phyloP scores from a whole-genome alignment of 2,113 vertebrate species.

The Brachyistius frenatus region DNA sequence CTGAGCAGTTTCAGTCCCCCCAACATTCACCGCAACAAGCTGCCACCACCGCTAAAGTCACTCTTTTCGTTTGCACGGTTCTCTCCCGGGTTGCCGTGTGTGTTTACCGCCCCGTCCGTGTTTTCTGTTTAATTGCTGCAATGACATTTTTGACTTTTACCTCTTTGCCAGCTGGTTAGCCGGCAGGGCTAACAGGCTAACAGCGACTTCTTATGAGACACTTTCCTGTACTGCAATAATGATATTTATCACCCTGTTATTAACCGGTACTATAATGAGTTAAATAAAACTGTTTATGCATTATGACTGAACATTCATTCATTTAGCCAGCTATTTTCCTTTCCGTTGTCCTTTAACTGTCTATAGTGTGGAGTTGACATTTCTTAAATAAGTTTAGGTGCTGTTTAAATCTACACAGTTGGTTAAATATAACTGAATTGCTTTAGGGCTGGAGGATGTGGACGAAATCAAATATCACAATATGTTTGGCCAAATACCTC shows the following conservation, averaged over 20 bases:
- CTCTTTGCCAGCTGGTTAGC: slow-evolving; percentile 36
- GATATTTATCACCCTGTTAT: not conserved
- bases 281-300: accelerated
- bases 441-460: no score
- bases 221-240: not conserved
- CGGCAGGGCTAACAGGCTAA: slow-evolving; percentile 63
- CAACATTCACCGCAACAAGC: slow-evolving; percentile 18
- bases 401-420: not conserved
- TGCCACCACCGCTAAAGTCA: not conserved
- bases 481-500: no score
- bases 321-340: not conserved
- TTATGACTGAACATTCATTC: not conserved
- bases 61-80: not conserved
- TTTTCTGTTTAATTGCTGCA: slow-evolving; percentile 1
- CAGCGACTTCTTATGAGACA: not conserved
- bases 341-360: no score
- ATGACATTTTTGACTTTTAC: slow-evolving; percentile 4
- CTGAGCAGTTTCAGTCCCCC: slow-evolving; percentile 37
- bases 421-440: not conserved
- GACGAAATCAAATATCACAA: no score
- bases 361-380: no score
- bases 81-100: not conserved
- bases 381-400: not conserved
- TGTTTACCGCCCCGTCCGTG: not conserved
- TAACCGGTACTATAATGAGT: not conserved